A percentile compares a stretch with the other conserved stretches of the same genome.
Evolutionary conservation across 1,140 invertebrate genomes (phyloP).

Genomic region (Procambarus virginalis): DNA sequence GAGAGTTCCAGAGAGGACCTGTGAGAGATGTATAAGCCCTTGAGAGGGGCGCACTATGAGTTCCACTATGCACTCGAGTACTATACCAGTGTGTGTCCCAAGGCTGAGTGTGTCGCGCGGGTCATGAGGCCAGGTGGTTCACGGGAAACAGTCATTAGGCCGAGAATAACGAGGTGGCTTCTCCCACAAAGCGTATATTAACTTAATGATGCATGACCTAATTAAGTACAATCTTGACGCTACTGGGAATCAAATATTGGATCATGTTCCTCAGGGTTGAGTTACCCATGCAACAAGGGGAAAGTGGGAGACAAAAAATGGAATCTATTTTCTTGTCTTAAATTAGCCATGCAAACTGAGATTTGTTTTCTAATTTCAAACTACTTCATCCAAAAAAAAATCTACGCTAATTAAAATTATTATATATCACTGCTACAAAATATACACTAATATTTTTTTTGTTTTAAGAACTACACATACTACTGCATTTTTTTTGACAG

Average conservation of each 20-base stretch:
- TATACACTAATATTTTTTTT: background rate
- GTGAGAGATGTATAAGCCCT: no score
- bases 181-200: constrained; percentile 16
- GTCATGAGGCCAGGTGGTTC: background rate
- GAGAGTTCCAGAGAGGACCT: no score
- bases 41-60: no score
- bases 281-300: constrained; percentile 11
- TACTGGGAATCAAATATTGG: background rate
- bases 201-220: background rate
- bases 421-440: background rate
- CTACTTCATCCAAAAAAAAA: background rate
- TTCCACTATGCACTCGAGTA: no score
- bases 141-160: background rate
- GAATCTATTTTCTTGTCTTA: constrained; percentile 21
- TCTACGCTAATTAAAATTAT: background rate
- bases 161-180: constrained; percentile 36
- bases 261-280: background rate
- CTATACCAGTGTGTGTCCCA: no score
- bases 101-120: no score
- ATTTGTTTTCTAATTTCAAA: background rate
- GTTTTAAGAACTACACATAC: background rate
- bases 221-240: background rate
- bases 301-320: no score
- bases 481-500: background rate
- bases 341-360: constrained; percentile 11